Percentiles rank a stretch among this genome's conserved stretches.
These are phyloP conservation scores for Pseudopodoces humilis DNA, from an alignment of 2,113 vertebrate genomes.

Conservation along the genomic window DNA sequence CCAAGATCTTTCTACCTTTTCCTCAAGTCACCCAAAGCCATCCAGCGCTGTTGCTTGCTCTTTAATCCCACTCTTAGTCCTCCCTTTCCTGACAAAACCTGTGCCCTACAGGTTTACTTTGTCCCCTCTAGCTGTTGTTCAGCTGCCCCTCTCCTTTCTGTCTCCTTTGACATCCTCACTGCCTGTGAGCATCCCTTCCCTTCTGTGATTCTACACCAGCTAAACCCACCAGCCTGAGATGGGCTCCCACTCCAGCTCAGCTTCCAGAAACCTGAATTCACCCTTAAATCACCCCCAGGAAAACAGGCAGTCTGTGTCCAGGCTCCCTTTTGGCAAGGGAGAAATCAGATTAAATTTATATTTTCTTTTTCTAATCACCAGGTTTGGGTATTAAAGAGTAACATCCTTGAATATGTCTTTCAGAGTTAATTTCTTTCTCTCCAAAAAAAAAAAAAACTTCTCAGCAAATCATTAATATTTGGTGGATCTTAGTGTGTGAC, in stretches of 20 bases:
- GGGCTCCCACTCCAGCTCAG: neutral
- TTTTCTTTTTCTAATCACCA: neutral
- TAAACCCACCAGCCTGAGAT: neutral
- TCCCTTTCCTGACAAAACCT: neutral
- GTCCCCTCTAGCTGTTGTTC: neutral
- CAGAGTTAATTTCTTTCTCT: accelerated
- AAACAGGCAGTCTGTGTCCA: neutral
- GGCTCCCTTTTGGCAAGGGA: neutral
- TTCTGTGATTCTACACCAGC: neutral
- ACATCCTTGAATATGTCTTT: neutral
- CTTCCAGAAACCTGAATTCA: neutral
- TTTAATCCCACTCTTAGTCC: neutral
- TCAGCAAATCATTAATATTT: neutral
- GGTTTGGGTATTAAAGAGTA: neutral
- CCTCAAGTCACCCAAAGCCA: neutral
- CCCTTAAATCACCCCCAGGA: accelerated
- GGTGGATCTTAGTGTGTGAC: neutral
- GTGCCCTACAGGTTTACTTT: neutral
- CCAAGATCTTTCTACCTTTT: neutral
- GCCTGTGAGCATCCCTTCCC: neutral
- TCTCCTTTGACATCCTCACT: accelerated
- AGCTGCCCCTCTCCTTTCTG: neutral
- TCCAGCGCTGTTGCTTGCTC: neutral
- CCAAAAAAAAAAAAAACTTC: neutral
- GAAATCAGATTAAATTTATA: neutral